These are phyloP conservation scores for Cephalophus harveyi DNA, from an alignment of 2,113 vertebrate species.

Conservation along the genomic window DNA sequence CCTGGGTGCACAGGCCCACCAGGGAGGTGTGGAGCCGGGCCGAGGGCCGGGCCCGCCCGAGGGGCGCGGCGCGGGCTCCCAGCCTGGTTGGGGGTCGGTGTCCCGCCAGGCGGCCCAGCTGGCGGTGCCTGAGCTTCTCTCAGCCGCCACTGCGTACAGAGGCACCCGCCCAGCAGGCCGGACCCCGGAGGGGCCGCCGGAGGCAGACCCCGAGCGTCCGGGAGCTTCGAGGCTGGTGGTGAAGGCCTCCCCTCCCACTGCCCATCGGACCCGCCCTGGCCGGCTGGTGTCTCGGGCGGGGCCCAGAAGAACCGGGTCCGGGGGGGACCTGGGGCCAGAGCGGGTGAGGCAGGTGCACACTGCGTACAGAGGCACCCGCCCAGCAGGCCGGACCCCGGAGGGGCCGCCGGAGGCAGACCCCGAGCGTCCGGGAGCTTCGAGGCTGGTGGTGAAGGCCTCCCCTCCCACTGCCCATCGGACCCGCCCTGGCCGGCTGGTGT, in stretches of 20 bases:
- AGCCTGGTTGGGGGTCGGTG: fast-evolving
- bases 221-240: not conserved
- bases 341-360: fast-evolving
- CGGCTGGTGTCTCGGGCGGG: fast-evolving
- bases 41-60: fast-evolving
- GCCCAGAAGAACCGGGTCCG: not conserved
- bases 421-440: fast-evolving
- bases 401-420: not conserved
- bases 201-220: not conserved
- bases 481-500: fast-evolving
- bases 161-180: fast-evolving
- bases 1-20: not conserved
- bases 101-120: fast-evolving
- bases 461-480: fast-evolving
- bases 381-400: not conserved
- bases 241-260: fast-evolving
- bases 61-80: fast-evolving
- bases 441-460: not conserved
- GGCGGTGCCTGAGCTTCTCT: fast-evolving
- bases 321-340: too few relatives aligned
- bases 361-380: fast-evolving
- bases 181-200: not conserved
- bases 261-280: fast-evolving
- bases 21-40: fast-evolving
- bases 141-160: fast-evolving